A percentile compares a stretch with the other conserved stretches of the same genome.
phyloP scores from a whole-genome alignment of 1,140 invertebrate species.

The Meteorus sp. region DNA sequence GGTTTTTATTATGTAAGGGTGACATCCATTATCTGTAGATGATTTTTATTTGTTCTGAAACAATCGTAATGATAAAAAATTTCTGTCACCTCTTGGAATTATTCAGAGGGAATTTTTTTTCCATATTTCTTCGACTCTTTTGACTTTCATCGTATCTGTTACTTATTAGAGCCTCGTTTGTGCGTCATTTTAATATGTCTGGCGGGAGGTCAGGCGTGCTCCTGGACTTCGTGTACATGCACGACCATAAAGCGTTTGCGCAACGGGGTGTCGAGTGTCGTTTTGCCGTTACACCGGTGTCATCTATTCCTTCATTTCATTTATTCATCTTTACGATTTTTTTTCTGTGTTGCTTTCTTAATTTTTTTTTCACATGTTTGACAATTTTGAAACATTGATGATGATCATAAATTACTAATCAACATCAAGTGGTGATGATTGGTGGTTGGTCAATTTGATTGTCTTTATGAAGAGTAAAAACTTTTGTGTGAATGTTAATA shows the following conservation, averaged over 20 bases:
- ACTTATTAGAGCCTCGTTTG: conserved; percentile 26
- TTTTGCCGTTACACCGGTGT: conserved; percentile 47
- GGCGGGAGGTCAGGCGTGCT: conserved; percentile 54
- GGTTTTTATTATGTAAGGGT: no score
- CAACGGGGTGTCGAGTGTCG: conserved; percentile 42
- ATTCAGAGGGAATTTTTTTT: no score
- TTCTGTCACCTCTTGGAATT: no score
- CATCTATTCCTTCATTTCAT: conserved; percentile 30
- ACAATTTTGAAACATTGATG: no score
- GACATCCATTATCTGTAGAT: no score
- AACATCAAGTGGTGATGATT: neutral
- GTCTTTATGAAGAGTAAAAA: no score
- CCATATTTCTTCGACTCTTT: neutral
- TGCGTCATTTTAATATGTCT: conserved; percentile 57
- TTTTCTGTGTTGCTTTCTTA: conserved; percentile 3
- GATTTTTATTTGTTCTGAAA: no score
- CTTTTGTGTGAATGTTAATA: no score
- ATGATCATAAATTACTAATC: no score
- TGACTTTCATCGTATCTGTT: conserved; percentile 12
- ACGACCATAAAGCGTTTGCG: conserved; percentile 46
- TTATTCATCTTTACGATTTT: conserved; percentile 5
- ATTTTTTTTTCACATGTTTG: neutral
- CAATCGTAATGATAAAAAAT: no score
- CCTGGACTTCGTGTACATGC: conserved; percentile 42
- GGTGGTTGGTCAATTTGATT: no score